Conservation (phyloP, 2,113 vertebrate species). For the Spheniscus mendiculus region DNA sequence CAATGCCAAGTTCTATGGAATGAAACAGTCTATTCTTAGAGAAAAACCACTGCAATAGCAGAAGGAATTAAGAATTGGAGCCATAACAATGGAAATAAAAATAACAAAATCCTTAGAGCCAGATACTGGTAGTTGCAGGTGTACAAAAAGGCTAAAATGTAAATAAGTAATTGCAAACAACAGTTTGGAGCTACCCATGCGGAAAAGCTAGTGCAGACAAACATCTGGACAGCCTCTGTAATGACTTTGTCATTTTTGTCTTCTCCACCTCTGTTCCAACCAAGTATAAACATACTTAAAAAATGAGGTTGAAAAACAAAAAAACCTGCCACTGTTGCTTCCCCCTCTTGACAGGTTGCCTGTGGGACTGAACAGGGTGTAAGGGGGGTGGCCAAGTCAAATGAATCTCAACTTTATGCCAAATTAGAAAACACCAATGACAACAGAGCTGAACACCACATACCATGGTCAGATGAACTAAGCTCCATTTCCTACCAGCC, state of each 20-base stretch:
- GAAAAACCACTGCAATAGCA: neutral
- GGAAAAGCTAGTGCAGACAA: neutral
- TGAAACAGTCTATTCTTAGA: neutral
- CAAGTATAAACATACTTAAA: neutral
- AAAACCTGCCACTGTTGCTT: no score
- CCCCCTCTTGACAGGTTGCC: neutral
- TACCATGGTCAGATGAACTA: rapidly evolving
- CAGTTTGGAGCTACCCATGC: neutral
- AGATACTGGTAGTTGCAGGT: neutral
- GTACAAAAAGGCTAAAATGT: neutral
- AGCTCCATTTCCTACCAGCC: neutral
- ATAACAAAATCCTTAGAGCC: neutral
- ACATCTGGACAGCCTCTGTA: neutral
- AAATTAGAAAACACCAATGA: neutral
- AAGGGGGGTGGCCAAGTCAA: neutral
- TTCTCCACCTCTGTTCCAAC: neutral
- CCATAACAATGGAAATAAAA: neutral
- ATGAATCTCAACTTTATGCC: neutral
- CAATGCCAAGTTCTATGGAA: neutral
- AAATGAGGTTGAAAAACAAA: neutral
- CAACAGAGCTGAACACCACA: no score
- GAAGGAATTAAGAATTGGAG: neutral
- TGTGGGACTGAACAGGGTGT: neutral
- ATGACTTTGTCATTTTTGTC: neutral
- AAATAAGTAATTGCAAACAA: neutral